These are phyloP conservation scores for Lemur catta DNA, from an alignment of 2,797 vertebrate genomes.

Conservation along the genomic window DNA sequence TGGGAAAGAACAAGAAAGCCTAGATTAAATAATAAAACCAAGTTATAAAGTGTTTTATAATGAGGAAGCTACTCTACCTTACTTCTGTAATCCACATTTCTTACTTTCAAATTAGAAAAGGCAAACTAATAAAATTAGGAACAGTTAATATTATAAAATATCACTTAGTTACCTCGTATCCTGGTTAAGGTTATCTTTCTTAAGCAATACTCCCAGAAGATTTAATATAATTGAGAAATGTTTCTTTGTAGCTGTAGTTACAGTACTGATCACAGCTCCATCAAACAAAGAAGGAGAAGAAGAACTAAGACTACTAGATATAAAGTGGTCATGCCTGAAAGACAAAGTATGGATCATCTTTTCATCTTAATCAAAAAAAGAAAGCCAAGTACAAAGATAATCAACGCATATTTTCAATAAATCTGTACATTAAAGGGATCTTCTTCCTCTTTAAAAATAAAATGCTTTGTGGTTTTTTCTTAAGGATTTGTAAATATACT, in stretches of 20 bases:
- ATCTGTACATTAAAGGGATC: not conserved
- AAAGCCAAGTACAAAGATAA: not conserved
- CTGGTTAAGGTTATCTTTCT: conserved; percentile 92
- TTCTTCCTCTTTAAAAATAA: not conserved
- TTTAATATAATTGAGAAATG: conserved; percentile 96
- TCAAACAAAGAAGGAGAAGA: conserved; percentile 98
- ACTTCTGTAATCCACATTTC: not conserved
- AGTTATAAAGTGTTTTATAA: not conserved
- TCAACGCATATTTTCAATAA: not conserved
- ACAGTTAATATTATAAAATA: not conserved
- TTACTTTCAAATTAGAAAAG: conserved; percentile 1
- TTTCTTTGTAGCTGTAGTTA: conserved; percentile 98
- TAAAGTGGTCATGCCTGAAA: conserved; percentile 96
- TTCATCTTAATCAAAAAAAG: conserved; percentile 8
- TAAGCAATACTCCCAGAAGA: conserved; percentile 92
- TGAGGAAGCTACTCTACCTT: not conserved
- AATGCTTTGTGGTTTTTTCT: not conserved
- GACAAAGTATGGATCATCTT: conserved; percentile 31
- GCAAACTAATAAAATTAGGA: conserved; percentile 15
- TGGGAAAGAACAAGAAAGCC: not conserved
- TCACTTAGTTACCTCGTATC: conserved; percentile 90
- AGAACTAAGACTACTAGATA: conserved; percentile 98
- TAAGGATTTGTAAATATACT: conserved; percentile 36
- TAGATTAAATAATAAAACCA: conserved; percentile 2
- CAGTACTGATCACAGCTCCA: conserved; percentile 98